These are phyloP conservation scores for Julus scanicus DNA, from an alignment of 2,888 invertebrate species.

Conservation along the genomic window DNA sequence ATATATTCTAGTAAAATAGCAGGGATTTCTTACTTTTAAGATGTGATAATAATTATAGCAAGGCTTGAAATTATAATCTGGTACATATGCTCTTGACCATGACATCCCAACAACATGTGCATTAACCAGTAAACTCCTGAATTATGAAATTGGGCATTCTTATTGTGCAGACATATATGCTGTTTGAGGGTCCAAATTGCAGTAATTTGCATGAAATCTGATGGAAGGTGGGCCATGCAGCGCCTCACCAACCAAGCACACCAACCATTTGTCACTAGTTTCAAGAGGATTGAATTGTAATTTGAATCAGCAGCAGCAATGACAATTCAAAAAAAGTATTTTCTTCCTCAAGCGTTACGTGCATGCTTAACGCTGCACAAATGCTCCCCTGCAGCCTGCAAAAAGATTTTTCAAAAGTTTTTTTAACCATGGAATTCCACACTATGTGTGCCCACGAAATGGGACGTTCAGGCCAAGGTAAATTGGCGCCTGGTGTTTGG, in stretches of 20 bases:
- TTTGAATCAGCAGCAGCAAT: not conserved
- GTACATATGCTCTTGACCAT: no score
- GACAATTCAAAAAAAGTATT: not conserved
- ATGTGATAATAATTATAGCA: no score
- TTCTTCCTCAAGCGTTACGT: not conserved
- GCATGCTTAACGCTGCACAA: not conserved
- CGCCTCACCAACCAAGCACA: not conserved
- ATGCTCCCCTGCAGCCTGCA: not conserved
- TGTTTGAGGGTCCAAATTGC: not conserved
- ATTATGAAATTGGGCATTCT: not conserved
- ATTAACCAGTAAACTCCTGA: not conserved
- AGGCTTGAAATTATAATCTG: no score
- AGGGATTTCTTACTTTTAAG: no score
- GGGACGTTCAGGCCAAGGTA: constrained; percentile 27
- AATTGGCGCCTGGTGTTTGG: constrained; percentile 2
- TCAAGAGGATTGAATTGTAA: not conserved
- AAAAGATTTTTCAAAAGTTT: not conserved
- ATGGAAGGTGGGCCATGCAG: constrained; percentile 1
- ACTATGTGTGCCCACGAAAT: not conserved
- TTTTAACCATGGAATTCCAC: not conserved
- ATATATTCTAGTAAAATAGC: no score
- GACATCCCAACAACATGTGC: no score
- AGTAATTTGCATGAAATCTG: constrained; percentile 13
- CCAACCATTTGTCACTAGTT: not conserved
- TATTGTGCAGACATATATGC: not conserved